Percentiles rank a stretch among this genome's conserved stretches.
Evolutionary conservation across 2,113 vertebrate genomes (phyloP).

Genomic region (Pelvicachromis taeniatus): DNA sequence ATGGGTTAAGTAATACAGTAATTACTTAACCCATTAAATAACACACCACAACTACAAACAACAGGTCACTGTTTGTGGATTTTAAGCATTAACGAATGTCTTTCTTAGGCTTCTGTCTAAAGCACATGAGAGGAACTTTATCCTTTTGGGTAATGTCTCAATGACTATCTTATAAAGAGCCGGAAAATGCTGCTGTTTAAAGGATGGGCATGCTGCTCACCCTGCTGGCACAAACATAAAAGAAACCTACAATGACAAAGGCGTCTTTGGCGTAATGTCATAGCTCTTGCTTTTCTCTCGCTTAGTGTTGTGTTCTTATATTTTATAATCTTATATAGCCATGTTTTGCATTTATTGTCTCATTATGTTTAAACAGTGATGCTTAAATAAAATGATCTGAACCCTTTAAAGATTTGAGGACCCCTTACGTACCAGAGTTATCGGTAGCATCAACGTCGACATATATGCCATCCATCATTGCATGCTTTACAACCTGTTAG

Average conservation of each 20-base stretch:
- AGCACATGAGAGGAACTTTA: not conserved
- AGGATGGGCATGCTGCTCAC: not conserved
- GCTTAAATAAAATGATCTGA: not conserved
- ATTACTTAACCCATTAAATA: not conserved
- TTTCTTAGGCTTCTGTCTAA: not conserved
- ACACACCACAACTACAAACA: not conserved
- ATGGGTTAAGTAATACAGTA: not conserved
- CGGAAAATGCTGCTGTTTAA: not conserved
- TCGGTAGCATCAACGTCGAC: slow-evolving; percentile 77
- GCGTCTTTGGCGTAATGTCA: not conserved
- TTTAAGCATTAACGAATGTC: not conserved
- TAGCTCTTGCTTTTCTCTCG: not conserved
- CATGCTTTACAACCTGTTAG: slow-evolving; percentile 75
- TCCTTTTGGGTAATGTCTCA: not conserved
- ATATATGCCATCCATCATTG: slow-evolving; percentile 56
- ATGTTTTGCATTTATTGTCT: not conserved
- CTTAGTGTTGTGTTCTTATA: not conserved
- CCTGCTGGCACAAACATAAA: not conserved
- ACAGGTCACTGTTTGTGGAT: not conserved
- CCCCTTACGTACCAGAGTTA: slow-evolving; percentile 59
- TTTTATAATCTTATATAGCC: not conserved
- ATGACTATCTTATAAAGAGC: not conserved
- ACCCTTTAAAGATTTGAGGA: not conserved
- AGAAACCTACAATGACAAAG: accelerated
- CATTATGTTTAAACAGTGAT: not conserved